phyloP scores from a whole-genome alignment of 2,113 vertebrate species.

The Mormyrus iriodes region DNA sequence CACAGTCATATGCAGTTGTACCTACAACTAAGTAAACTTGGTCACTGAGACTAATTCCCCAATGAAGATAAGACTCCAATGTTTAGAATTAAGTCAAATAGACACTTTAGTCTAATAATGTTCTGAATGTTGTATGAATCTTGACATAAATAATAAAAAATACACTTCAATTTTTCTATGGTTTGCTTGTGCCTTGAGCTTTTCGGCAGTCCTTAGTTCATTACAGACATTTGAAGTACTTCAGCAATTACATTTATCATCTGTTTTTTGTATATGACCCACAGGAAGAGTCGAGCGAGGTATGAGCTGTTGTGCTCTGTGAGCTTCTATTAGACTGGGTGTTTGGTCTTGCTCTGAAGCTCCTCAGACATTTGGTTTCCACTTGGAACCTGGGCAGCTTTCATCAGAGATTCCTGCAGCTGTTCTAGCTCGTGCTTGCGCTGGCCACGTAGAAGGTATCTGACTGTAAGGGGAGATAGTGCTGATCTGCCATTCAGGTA shows the following conservation, averaged over 20 bases:
- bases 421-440: conserved; percentile 49
- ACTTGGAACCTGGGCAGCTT: conserved; percentile 34
- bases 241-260: neutral
- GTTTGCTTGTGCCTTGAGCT: neutral
- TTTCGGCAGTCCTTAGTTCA: neutral
- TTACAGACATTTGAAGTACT: neutral
- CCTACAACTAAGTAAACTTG: neutral
- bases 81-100: neutral
- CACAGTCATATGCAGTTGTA: neutral
- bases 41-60: neutral
- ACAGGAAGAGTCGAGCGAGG: neutral
- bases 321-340: neutral
- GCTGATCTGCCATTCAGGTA: conserved; percentile 63
- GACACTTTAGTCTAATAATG: neutral
- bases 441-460: conserved; percentile 45
- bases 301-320: neutral
- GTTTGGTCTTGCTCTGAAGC: neutral
- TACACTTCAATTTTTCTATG: neutral
- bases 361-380: conserved; percentile 38
- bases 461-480: conserved; percentile 52
- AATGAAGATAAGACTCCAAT: neutral
- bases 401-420: conserved; percentile 49
- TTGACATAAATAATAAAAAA: neutral
- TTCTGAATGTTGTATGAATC: neutral
- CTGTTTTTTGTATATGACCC: neutral